Conservation (phyloP, 2,888 invertebrate species). For the Spodoptera littoralis region DNA sequence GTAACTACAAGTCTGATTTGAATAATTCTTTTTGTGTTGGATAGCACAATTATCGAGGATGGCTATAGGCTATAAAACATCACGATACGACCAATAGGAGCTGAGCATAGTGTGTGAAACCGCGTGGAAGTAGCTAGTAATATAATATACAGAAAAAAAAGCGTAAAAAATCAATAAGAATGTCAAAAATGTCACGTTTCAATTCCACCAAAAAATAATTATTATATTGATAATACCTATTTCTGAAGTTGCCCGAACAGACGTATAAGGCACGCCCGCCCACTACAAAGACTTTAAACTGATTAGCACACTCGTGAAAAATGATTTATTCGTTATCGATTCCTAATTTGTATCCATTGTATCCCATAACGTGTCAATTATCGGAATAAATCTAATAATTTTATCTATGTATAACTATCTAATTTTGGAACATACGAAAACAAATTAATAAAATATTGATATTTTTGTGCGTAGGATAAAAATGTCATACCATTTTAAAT, state of each 20-base stretch:
- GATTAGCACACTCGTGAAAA: constrained; percentile 25
- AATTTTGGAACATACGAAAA: neutral
- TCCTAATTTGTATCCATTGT: constrained; percentile 23
- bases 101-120: too few species aligned
- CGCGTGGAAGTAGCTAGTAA: too few species aligned
- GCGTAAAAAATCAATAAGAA: constrained; percentile 29
- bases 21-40: too few species aligned
- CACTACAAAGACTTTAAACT: constrained; percentile 12
- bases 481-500: neutral
- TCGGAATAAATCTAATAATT: constrained; percentile 29
- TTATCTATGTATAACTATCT: neutral
- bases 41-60: too few species aligned
- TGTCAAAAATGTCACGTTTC: constrained; percentile 27
- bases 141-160: constrained; percentile 9
- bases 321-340: constrained; percentile 15
- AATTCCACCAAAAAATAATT: constrained; percentile 3
- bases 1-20: too few species aligned
- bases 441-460: neutral
- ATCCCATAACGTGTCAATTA: constrained; percentile 23
- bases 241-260: neutral
- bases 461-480: constrained; percentile 5
- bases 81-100: too few species aligned
- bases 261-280: constrained; percentile 24
- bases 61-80: too few species aligned
- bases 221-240: neutral